Evolutionary conservation across 1,140 invertebrate species (phyloP), one percentile per base, ranked within the genome.

Genomic region (Danaus melanippus): DNA sequence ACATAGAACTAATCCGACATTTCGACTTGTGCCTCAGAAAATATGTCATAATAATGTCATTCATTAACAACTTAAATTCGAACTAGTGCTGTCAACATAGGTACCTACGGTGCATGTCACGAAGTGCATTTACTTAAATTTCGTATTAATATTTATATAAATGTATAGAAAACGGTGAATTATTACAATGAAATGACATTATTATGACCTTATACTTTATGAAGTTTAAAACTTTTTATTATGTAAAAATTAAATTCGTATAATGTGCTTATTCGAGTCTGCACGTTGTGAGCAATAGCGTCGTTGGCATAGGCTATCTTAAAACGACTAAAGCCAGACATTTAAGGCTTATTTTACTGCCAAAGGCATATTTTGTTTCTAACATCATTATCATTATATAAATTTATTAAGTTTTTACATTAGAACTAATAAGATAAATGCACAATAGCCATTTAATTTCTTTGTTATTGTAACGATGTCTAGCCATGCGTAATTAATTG

Each of bases 221-320:
- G 62, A 60, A 58, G 54, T 50, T 65, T 52, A 56, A 57, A 61
- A 70, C 67, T 65, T 62, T 65, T 65, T 70, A 60, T 52, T 49
- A 32, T 32, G 21, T 32, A 32, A 32, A 21, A 58, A 67, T 69
- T 78, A 78, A 76, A 78, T 75, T 80, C 71, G 71, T 76, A 74
- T 62, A 70, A 67, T 70, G 70, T 75, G 69, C 67, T 67, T 69
- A 53, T 54, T 54, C 52, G 51, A 61, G 50, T 62, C 44, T 58
- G 59, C 58, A 53, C 49, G 50, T 51, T 64, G 67, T 69, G 64
- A 69, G 64, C 67, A 66, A 62, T 42, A 58, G 64, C 61, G 45
- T 65, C 52, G 48, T 58, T 53, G 55, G 21, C 21, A 39, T 50
- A 56, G 50, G 46, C 40, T 45, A 53, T 11, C 15, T 50, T 41